Evolutionary conservation across 2,888 invertebrate species (phyloP), one percentile per base, ranked within the genome.

Genomic region (Hipparchia semele): DNA sequence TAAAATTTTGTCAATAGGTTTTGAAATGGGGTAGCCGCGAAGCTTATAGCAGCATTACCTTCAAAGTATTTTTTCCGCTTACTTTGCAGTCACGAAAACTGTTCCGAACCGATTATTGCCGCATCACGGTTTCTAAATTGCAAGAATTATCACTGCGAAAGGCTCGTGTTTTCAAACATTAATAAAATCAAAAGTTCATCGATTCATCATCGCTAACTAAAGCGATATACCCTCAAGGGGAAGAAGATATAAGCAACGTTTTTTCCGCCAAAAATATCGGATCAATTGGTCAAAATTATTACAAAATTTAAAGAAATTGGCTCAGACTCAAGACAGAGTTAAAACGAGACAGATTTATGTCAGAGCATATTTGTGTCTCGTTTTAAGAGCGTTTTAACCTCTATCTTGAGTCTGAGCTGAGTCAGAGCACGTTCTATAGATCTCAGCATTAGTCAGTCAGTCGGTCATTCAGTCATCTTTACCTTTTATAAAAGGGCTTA

Each of bases 91-190:
- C 62, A 62, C 62, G 9, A 62, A 62, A 49, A 49, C 49, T 62
- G 8, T 9, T 13, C n/a, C n/a, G 61, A n/a, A 13, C 3, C 12
- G 53, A n/a, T n/a, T n/a, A 67, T 23, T 68, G 8, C 58, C 23
- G 59, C 73, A 71, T 49, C 59, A 71, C 75, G 66, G 73, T 73
- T 75, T 73, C 54, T 70, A 73, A 49, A 49, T 49, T 49, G 39
- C 39, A 39, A 39, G 39, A 6, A 75, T 76, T 71, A 74, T 71
- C 53, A 66, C 75, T 68, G 72, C 69, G 69, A 39, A 53, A 66
- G 71, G 70, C 76, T 70, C 68, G 74, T 76, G 77, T 68, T 73
- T 72, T 70, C 66, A 49, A 46, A 68, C 62, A 64, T 33, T 59
- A 59, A 53, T 65, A 65, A 65, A 65, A 65, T 65, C 53, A 65